Percentiles rank a stretch among this genome's conserved stretches.
Evolutionary conservation across 2,797 vertebrate genomes (phyloP).

Genomic region (Sebastes matsubarae): DNA sequence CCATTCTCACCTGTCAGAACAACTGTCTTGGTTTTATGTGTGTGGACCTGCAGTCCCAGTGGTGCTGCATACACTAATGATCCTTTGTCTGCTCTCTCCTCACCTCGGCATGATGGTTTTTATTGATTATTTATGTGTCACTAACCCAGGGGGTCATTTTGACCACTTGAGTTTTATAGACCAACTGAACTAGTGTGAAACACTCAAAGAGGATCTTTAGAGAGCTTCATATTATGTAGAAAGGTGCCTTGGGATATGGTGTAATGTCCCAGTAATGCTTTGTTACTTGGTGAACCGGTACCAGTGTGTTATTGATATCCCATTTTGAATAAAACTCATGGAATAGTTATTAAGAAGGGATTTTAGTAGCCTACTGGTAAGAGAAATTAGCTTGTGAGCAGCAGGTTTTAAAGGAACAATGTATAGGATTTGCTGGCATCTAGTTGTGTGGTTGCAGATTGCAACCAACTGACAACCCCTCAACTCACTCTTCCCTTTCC

Average conservation of each 20-base stretch:
- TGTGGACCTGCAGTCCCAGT: constrained; percentile 57
- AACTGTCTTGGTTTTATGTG: constrained; percentile 76
- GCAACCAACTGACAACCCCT: too few relatives aligned
- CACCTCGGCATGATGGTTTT: constrained; percentile 41
- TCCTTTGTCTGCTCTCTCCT: constrained; percentile 56
- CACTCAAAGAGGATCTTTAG: constrained; percentile 10
- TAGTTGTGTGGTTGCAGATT: too few relatives aligned
- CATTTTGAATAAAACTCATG: not conserved
- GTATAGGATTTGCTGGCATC: too few relatives aligned
- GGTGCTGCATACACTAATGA: constrained; percentile 72
- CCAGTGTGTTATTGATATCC: not conserved
- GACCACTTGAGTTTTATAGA: constrained; percentile 31
- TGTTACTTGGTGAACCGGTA: not conserved
- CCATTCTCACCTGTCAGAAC: constrained; percentile 88
- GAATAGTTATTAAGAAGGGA: not conserved
- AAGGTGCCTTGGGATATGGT: not conserved
- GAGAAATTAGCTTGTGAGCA: not conserved
- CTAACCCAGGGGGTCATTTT: constrained; percentile 32
- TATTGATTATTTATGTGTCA: constrained; percentile 74
- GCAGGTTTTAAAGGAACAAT: not conserved
- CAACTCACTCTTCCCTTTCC: not conserved
- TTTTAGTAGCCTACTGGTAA: not conserved
- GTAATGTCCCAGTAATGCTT: not conserved
- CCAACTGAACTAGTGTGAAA: constrained; percentile 43
- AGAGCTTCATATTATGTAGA: not conserved